These are phyloP conservation scores for Coelinius sp. DNA, from an alignment of 2,888 invertebrate species.

Conservation along the genomic window DNA sequence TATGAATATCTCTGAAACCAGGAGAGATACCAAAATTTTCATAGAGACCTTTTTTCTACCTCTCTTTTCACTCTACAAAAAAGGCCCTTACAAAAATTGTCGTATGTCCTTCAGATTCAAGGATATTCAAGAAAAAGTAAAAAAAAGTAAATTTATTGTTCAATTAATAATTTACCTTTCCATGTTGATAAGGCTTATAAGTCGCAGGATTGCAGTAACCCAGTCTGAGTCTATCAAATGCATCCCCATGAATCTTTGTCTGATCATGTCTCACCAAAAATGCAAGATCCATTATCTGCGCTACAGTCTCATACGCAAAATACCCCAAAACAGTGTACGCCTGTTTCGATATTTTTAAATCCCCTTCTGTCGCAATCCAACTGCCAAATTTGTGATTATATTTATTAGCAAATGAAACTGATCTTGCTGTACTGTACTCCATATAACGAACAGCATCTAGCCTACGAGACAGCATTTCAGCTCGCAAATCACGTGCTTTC, in stretches of 20 bases:
- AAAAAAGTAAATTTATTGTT: background rate
- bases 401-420: slow-evolving; percentile 79
- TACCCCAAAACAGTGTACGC: slow-evolving; percentile 87
- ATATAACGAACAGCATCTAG: slow-evolving; percentile 74
- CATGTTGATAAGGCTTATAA: slow-evolving; percentile 66
- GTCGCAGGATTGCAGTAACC: slow-evolving; percentile 76
- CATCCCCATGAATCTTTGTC: slow-evolving; percentile 78
- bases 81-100: too few relatives aligned
- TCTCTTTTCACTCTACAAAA: too few relatives aligned
- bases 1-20: too few relatives aligned
- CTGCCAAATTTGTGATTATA: slow-evolving; percentile 66
- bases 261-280: slow-evolving; percentile 85
- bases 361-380: slow-evolving; percentile 67
- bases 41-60: too few relatives aligned
- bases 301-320: slow-evolving; percentile 91
- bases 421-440: slow-evolving; percentile 85
- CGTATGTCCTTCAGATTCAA: too few relatives aligned
- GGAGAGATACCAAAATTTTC: too few relatives aligned
- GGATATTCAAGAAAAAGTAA: too few relatives aligned
- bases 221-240: slow-evolving; percentile 78
- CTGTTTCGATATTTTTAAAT: slow-evolving; percentile 75
- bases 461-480: slow-evolving; percentile 74
- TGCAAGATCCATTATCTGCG: slow-evolving; percentile 88
- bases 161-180: slow-evolving; percentile 55
- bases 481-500: slow-evolving; percentile 73